Evolutionary conservation across 1,140 invertebrate genomes (phyloP), one percentile per base, ranked within the genome.

Genomic region (Palaemon carinicauda): DNA sequence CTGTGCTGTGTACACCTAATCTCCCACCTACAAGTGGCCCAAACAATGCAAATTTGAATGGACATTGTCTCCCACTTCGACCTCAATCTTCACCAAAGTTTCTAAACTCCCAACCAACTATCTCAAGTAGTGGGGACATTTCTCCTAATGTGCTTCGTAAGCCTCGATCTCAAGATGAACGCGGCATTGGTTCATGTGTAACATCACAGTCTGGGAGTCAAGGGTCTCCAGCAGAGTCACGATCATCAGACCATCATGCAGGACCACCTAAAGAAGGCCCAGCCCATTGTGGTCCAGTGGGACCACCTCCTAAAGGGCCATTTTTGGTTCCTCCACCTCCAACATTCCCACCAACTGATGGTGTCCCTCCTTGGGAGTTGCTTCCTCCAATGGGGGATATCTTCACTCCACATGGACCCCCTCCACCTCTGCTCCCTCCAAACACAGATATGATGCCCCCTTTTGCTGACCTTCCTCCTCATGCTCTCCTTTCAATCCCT

Each of bases 11-110:
- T 86, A 60, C 83, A 41, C 83, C 83, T 41, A 86, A 54, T 74
- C 77, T 86, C 77, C 80, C 83, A 80, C 56, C 82, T 54, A 73
- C 77, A 69, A 65, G 60, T 80, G 77, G 60, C 52, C 56, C 53
- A 31, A 86, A 86, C 52, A 31, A 77, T 53, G 82, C 31, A 29
- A 80, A 50, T 52, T 78, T 80, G 50, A 86, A 86, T 80, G 83
- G 83, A n/a, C 83, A 86, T 19, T 17, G 60, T 41, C 75, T 86
- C 7, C 29, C 83, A 50, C 79, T 51, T 52, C 41, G 83, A 86
- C 83, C 83, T 80, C 83, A 86, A 51, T 80, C 83, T 54, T 86
- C 83, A 86, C 83, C 83, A 86, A 86, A 86, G 83, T 86, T 69
- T 69, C 78, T 86, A 73, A 86, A 86, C 69, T 80, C 83, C 27